Evolutionary conservation across 2,797 vertebrate species (phyloP), one percentile per base, ranked within the genome.

Genomic region (Anabas testudineus): DNA sequence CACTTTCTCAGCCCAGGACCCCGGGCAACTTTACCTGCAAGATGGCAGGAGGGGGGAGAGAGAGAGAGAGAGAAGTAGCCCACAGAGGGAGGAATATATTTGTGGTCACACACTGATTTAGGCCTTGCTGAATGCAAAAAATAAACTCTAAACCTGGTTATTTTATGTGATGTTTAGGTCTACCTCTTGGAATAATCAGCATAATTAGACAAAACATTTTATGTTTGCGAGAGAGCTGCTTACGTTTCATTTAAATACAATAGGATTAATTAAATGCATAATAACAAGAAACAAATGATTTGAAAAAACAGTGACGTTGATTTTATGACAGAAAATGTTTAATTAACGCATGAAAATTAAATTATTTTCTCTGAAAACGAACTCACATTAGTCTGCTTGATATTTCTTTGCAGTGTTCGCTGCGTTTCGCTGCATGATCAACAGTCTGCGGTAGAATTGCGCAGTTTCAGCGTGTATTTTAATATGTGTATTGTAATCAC

Each of bases 11-110:
- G 78, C 68, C 24, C 82, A 66, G 67, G 75, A 76, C 74, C 78
- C 74, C 78, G 80, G 80, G 80, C 81, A 88, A 81, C 62, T 86
- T 83, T 88, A 90, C 90, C 89, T 89, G 86, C 76, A 82, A 84
- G 72, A 84, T 85, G 84, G 76, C 74, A 88, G 79, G 57, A 57
- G 57, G 46, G 57, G 42, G 39, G 22, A 30, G 21, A 47, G 9
- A 56, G 10, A 48, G 18, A 6, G 12, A 2, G 5, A 10, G 36
- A 5, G 7, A n/a, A n/a, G n/a, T n/a, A n/a, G n/a, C n/a, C n/a
- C n/a, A n/a, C n/a, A n/a, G 18, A 21, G 18, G 42, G 22, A 22
- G 42, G 24, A 36, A 5, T 56, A 58, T 15, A 64, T 3, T 14
- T 41, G 21, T 26, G 37, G 47, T 49, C 30, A 70, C 39, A 52